Conservation (phyloP, 2,888 invertebrate species). For the Gymnocheta viridis region DNA sequence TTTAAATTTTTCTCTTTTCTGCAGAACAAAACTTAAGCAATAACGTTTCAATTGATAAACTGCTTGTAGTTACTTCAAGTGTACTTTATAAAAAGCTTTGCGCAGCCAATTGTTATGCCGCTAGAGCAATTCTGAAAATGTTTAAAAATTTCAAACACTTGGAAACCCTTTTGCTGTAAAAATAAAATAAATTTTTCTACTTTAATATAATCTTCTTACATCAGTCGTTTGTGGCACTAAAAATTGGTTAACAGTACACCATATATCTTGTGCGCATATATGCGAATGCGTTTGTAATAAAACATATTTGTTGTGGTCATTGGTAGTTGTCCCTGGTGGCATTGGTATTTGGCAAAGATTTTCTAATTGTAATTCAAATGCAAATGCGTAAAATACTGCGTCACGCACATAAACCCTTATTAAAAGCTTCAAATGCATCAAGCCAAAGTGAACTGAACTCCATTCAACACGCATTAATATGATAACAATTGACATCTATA, state of each 20-base stretch:
- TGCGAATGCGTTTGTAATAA: neutral
- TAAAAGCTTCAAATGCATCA: slow-evolving; percentile 39
- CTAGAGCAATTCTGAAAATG: no score
- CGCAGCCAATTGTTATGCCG: no score
- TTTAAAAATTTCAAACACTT: no score
- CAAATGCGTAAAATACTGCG: slow-evolving; percentile 59
- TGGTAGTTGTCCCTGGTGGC: slow-evolving; percentile 19
- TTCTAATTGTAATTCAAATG: slow-evolving; percentile 60
- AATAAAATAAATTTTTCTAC: neutral
- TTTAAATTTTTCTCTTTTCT: no score
- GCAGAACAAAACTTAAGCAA: no score
- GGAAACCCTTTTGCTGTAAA: neutral
- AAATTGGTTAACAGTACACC: neutral
- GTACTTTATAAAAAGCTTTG: no score
- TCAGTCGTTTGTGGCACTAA: neutral
- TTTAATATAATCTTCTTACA: neutral
- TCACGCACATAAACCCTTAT: slow-evolving; percentile 50
- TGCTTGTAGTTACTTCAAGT: no score
- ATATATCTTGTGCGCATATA: neutral
- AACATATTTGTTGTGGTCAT: slow-evolving; percentile 16
- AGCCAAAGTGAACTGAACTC: slow-evolving; percentile 32
- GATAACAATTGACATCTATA: slow-evolving; percentile 67
- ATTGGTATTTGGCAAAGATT: slow-evolving; percentile 38
- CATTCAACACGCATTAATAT: slow-evolving; percentile 58
- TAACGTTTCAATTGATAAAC: no score